Percentiles rank a stretch among this genome's conserved stretches.
phyloP scores from a whole-genome alignment of 2,888 invertebrate genomes.

The Hirtodrosophila trivittata region DNA sequence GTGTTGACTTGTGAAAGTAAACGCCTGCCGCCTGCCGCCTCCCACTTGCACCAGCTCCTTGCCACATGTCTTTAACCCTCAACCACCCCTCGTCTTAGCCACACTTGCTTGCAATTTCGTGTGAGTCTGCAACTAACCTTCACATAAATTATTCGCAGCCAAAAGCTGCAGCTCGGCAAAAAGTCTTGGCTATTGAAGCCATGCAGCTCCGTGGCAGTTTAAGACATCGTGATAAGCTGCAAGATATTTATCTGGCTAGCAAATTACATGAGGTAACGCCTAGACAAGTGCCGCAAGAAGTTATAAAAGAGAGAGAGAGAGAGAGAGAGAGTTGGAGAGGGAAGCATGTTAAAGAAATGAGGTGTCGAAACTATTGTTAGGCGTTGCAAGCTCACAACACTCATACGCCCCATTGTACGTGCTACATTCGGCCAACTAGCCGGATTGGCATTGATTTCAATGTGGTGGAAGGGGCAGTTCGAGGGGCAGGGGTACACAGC shows the following conservation, averaged over 20 bases:
- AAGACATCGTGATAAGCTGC: slow-evolving; percentile 77
- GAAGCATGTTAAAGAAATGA: slow-evolving; percentile 65
- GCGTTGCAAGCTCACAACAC: slow-evolving; percentile 40
- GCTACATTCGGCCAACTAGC: slow-evolving; percentile 12
- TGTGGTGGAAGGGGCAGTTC: no score
- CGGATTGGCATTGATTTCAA: neutral
- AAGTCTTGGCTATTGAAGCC: slow-evolving; percentile 32
- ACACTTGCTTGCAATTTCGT: slow-evolving; percentile 58
- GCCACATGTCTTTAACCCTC: neutral
- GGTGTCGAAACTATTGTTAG: slow-evolving; percentile 73
- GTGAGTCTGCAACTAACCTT: slow-evolving; percentile 74
- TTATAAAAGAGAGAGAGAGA: neutral
- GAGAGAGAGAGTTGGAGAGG: neutral
- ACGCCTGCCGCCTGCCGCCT: slow-evolving; percentile 57
- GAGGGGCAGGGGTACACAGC: no score
- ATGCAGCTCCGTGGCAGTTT: slow-evolving; percentile 52
- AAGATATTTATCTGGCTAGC: slow-evolving; percentile 73
- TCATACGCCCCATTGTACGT: slow-evolving; percentile 63
- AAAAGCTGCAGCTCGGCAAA: slow-evolving; percentile 51
- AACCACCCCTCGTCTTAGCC: neutral
- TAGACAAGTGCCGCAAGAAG: slow-evolving; percentile 55
- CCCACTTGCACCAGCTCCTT: slow-evolving; percentile 7
- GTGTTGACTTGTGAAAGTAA: slow-evolving; percentile 78
- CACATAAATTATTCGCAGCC: slow-evolving; percentile 78
- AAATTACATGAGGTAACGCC: slow-evolving; percentile 78